Percentiles rank a stretch among this genome's conserved stretches.
Evolutionary conservation across 2,113 vertebrate genomes (phyloP).

Genomic region (Alouatta palliata): DNA sequence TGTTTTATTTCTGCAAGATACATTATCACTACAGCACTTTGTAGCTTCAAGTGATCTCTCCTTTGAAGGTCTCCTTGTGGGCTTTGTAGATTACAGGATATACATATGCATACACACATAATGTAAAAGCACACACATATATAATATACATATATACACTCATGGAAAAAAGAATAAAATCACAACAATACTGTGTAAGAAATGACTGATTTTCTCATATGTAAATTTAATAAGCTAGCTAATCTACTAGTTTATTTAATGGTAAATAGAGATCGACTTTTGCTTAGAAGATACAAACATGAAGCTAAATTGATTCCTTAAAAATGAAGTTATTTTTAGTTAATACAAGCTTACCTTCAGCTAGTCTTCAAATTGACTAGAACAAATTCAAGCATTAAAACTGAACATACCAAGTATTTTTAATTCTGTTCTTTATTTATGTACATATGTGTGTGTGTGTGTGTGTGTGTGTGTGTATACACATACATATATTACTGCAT

Average conservation of each 20-base stretch:
- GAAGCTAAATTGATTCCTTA: background rate
- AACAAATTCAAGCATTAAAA: background rate
- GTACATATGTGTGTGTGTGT: no score
- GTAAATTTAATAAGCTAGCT: background rate
- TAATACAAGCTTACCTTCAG: background rate
- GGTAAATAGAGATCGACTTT: background rate
- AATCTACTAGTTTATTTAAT: background rate
- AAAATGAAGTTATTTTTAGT: constrained; percentile 6
- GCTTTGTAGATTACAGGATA: background rate
- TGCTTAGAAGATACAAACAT: background rate
- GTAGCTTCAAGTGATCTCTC: background rate
- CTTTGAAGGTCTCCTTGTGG: background rate
- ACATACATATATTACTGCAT: no score
- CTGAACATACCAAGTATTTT: background rate
- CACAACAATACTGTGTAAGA: background rate
- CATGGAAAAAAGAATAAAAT: background rate
- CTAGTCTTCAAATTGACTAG: background rate
- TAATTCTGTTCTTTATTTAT: background rate
- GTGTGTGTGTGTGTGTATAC: no score
- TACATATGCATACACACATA: background rate
- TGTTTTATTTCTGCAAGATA: background rate
- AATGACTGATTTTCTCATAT: background rate
- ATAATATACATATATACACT: background rate
- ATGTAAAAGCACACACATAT: background rate
- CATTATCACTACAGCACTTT: background rate